phyloP scores from a whole-genome alignment of 2,113 vertebrate species.

The Eublepharis macularius region DNA sequence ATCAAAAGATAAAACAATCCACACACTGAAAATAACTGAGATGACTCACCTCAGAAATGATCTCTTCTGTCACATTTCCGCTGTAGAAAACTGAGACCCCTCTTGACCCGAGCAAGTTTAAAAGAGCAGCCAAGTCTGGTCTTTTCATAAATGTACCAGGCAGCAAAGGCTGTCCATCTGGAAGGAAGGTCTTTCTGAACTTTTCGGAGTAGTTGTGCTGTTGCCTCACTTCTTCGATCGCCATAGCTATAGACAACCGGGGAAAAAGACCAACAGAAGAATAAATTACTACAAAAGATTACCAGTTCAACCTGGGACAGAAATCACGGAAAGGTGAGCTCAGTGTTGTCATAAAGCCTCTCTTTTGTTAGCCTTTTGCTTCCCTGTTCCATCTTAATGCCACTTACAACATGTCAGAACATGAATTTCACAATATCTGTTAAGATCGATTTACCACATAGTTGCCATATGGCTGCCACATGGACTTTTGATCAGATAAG shows the following conservation, averaged over 20 bases:
- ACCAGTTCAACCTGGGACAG: not conserved
- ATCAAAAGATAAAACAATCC: rapidly evolving
- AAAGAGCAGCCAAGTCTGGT: conserved; percentile 83
- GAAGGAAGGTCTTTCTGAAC: conserved; percentile 88
- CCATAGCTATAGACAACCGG: conserved; percentile 77
- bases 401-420: too few species aligned
- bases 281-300: not conserved
- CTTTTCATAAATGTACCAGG: conserved; percentile 81
- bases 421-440: too few species aligned
- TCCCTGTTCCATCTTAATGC: too few species aligned
- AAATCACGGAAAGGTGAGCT: not conserved
- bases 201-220: conserved; percentile 77
- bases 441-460: too few species aligned
- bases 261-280: not conserved
- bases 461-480: too few species aligned
- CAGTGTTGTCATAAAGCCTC: too few species aligned
- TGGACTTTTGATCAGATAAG: too few species aligned
- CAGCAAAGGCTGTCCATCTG: conserved; percentile 76
- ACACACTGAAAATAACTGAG: not conserved
- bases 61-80: conserved; percentile 90
- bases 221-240: conserved; percentile 81
- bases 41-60: conserved; percentile 82
- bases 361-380: too few species aligned
- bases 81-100: conserved; percentile 88
- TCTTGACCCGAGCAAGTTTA: conserved; percentile 81